Base-by-base conservation (phyloP, 2,888 invertebrate species). In the Sphecodes monilicornis region DNA sequence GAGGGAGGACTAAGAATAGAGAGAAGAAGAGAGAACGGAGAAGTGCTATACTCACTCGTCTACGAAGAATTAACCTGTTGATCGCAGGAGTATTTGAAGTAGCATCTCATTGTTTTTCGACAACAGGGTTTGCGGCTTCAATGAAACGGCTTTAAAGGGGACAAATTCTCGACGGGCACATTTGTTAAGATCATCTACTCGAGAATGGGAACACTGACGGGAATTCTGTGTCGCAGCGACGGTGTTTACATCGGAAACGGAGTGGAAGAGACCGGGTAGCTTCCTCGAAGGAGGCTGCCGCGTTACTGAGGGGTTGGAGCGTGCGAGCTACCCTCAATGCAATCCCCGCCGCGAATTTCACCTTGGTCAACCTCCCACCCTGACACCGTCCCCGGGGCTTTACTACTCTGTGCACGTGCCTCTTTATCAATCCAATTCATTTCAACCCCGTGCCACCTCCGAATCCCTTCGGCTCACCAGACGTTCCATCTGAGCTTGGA, bases 221-320 rank as follows among this genome's bases (percentile, higher is more conserved):
- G 16, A 41, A 36, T 43, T 46, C 39, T 1, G 43, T 4, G 39
- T 22, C 39, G 73, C n/a, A 64, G n/a, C 50, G 22, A 22, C 46
- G 29, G 26, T 36, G 57, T 70, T 82, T 77, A 72, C 78, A 83
- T 68, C 79, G 60, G 16, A 32, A 64, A 60, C 36, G 22, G 16
- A 66, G 43, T 13, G 36, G 43, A n/a, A 18, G 32, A n/a, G n/a
- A 26, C 69, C 68, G 75, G 68, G 50, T 22, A 80, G 57, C 80
- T 73, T 78, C 72, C 71, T 71, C 79, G 86, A 57, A 80, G 75
- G 83, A 87, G 82, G 87, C 82, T 84, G 71, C 72, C 90, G 85
- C 88, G 90, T 76, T 87, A 90, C 90, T 90, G 90, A 87, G 84
- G 84, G 89, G 85, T 88, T 82, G 83, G 32, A 76, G 73, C 81